Conservation (phyloP, 2,113 vertebrate species). For the Stegostoma tigrinum region DNA sequence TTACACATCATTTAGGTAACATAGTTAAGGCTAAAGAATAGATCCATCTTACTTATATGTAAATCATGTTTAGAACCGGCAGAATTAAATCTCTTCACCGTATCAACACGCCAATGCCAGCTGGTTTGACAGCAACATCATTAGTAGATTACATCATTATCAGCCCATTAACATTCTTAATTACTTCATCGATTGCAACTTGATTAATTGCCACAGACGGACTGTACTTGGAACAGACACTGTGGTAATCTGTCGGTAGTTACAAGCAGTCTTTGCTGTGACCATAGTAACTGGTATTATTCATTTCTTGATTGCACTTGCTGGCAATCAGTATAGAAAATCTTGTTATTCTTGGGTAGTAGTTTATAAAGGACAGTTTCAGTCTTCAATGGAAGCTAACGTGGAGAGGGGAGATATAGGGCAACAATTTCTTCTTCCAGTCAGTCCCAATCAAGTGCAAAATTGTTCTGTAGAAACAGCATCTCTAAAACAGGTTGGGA, state of each 20-base stretch:
- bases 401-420: background rate
- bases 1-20: background rate
- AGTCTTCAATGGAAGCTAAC: background rate
- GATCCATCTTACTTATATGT: background rate
- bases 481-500: background rate
- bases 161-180: conserved; percentile 28
- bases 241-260: background rate
- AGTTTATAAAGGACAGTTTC: background rate
- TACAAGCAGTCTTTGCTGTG: background rate
- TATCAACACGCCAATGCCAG: background rate
- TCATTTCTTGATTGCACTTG: background rate
- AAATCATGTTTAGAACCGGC: background rate
- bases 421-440: background rate
- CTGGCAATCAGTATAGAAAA: background rate
- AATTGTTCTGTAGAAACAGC: background rate
- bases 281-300: background rate
- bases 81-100: background rate
- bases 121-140: conserved; percentile 5
- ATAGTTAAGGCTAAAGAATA: background rate
- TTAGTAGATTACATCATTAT: conserved; percentile 31
- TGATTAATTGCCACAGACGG: conserved; percentile 5
- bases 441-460: background rate
- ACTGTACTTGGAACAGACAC: background rate
- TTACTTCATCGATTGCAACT: conserved; percentile 21
- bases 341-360: background rate